Base-by-base conservation (phyloP, 2,797 vertebrate species). In the Pseudopleuronectes americanus region DNA sequence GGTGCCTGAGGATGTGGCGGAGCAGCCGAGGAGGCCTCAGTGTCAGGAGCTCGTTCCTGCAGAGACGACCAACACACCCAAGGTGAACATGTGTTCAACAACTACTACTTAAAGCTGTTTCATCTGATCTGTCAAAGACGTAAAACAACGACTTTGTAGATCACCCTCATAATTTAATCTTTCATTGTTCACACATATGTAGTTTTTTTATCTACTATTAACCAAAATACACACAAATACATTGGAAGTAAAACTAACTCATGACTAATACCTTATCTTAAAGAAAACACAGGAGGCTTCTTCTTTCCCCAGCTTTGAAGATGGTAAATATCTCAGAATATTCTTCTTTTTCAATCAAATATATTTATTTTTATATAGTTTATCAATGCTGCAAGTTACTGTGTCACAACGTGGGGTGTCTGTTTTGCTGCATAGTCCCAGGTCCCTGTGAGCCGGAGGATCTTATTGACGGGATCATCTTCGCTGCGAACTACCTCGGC, bases 401-500 rank as follows among this genome's bases (percentile, higher is more conserved):
- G 13, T 54, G 9, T 54, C 3, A 56, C 13, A 73, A 28, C 43
- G 22, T 48, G 21, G 51, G 22, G 23, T 7, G 19, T 71, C 74
- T 47, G 8, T 54, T 71, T 69, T 76, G 64, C 24, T 26, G 74
- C 64, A 60, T 61, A 99, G 98, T 99, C 85, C 98, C 98, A 91
- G 98, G 98, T 31, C 98, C 98, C n/a, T 99, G 98, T 70, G 98
- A 99, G 74, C 97, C 98, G 0, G 94, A 95, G 48, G 94, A 95
- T 76, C 93, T 95, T n/a, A 92, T 95, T 45, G 94, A 95, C 65
- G 94, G 98, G 21, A 99, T 99, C 90, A 99, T 99, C 88, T 99
- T 99, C 65, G 98, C 97, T 28, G 97, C 98, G 79, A 99, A 99
- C 93, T 99, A 98, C 92, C 92, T 99, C 87, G 98, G 98, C 71